Evolutionary conservation across 2,888 invertebrate species (phyloP).

Genomic region (Schizaphis graminum): DNA sequence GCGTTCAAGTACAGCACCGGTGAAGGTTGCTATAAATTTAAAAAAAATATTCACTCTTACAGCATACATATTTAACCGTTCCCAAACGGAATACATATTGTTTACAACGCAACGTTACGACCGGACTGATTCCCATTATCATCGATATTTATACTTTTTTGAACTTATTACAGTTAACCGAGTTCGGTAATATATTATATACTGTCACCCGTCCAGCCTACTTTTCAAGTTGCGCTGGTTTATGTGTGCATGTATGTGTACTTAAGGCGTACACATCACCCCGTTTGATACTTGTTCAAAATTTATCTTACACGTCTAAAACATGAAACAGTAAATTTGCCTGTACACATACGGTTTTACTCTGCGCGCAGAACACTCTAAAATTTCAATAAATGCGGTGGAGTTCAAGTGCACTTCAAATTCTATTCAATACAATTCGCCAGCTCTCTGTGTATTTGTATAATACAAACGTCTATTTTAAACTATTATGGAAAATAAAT

Average conservation of each 20-base stretch:
- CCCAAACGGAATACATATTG: not conserved
- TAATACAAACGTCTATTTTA: not conserved
- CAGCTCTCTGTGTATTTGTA: not conserved
- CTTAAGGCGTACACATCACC: not conserved
- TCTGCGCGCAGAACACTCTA: not conserved
- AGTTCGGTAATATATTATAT: not conserved
- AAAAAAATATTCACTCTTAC: not conserved
- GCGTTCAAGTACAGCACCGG: not conserved
- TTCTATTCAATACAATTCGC: not conserved
- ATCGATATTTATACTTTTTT: not conserved
- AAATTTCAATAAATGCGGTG: conserved; percentile 23
- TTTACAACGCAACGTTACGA: not conserved
- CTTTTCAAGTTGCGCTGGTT: no score
- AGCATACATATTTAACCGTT: not conserved
- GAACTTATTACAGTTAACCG: not conserved
- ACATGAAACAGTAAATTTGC: conserved; percentile 31
- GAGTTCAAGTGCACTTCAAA: not conserved
- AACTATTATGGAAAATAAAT: not conserved
- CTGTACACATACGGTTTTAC: not conserved
- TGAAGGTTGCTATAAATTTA: not conserved
- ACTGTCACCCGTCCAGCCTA: not conserved
- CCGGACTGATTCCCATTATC: not conserved
- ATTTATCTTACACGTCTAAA: conserved; percentile 9
- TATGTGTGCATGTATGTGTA: not conserved
- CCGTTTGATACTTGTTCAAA: conserved; percentile 2